phyloP scores from a whole-genome alignment of 2,797 vertebrate species.

The Coracias cyanogaster region DNA sequence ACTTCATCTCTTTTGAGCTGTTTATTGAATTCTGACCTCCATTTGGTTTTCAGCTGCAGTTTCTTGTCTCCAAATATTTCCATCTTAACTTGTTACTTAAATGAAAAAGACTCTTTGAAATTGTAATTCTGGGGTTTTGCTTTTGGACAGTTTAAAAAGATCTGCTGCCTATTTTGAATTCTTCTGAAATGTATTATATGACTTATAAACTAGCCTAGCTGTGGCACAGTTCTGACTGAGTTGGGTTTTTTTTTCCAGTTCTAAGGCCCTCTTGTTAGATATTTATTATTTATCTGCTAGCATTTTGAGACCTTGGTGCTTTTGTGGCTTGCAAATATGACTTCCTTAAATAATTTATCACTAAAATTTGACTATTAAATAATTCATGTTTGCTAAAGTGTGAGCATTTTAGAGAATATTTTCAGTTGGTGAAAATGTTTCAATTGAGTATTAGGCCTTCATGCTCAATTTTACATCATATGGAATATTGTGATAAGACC shows the following conservation, averaged over 20 bases:
- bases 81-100: background rate
- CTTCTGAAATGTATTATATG: constrained; percentile 5
- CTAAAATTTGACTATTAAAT: constrained; percentile 40
- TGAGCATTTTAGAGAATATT: constrained; percentile 16
- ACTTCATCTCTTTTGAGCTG: background rate
- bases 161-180: constrained; percentile 3
- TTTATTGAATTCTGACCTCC: background rate
- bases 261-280: constrained; percentile 6
- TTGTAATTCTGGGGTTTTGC: constrained; percentile 1
- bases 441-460: background rate
- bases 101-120: constrained; percentile 15
- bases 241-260: background rate
- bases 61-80: constrained; percentile 20
- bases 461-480: background rate
- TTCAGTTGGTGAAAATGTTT: background rate
- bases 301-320: constrained; percentile 19
- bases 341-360: constrained; percentile 50
- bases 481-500: background rate
- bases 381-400: constrained; percentile 55
- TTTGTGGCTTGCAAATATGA: constrained; percentile 9
- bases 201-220: background rate
- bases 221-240: background rate
- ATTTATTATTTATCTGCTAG: constrained; percentile 62
- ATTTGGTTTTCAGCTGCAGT: background rate
- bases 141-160: constrained; percentile 2